Base-by-base conservation (phyloP, 2,113 vertebrate genomes). In the Sapajus apella region DNA sequence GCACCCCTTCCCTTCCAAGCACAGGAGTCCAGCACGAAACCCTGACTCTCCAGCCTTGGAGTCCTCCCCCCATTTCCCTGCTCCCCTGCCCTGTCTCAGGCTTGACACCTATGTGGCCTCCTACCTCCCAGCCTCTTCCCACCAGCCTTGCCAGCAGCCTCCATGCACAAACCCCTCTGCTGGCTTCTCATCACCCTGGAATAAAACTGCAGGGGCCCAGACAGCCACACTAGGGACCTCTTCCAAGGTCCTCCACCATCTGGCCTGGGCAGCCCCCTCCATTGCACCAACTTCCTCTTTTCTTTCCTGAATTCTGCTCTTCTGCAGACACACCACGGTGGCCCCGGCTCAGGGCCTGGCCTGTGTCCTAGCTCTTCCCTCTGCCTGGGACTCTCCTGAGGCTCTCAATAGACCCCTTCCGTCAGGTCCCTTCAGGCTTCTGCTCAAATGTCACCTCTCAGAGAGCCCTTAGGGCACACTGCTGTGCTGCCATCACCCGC, bases 231-330 rank as follows among this genome's bases (percentile, higher is more conserved):
- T 21, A 23, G n/a, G 45, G 84, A 20, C 80, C 45, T 75, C 75
- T 32, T 40, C 55, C 14, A 25, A 86, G 68, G 56, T 14, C 47
- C 64, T 4, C 0, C 1, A 25, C 25, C 72, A 52, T 6, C 77
- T 40, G 61, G 45, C 52, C 35, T 37, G 5, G 40, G 72, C 30
- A 75, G 52, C 30, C n/a, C 20, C 32, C 45, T 68, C 2, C 43
- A 56, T n/a, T 18, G 58, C 8, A 0, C 47, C 64, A 40, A 45
- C 56, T 93, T 96, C 81, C 88, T 88, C 64, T 64, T 87, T 50
- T 47, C 58, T 52, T 52, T 75, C 32, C 43, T 25, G 43, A 66
- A 79, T 27, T 68, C 73, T 83, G 18, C 76, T 87, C 40, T 81
- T 40, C 70, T 30, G 52, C 52, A 50, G 9, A 88, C 72, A n/a